Base-by-base conservation (phyloP, 2,797 vertebrate genomes). In the Sylvilagus floridanus region DNA sequence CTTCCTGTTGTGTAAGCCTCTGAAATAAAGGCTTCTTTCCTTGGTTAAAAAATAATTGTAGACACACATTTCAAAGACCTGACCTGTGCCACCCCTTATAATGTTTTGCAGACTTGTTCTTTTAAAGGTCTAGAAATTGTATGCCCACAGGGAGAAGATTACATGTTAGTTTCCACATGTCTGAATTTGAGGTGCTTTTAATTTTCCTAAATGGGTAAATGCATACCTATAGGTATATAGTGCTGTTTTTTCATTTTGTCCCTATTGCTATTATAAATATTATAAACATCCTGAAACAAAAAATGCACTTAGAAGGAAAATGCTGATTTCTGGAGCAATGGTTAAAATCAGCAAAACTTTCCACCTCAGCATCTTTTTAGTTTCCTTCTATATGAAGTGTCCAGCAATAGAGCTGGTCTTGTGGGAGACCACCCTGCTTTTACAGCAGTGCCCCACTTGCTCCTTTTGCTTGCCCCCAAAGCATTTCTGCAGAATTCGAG, bases 221-320 rank as follows among this genome's bases (percentile, higher is more conserved):
- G 86, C 4, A 69, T 73, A 75, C 60, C 26, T 54, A 3, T 69
- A 84, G 42, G 12, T 68, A 69, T 42, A 4, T 35, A 65, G 9
- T 66, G 5, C 83, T 75, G 30, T 50, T 84, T 95, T 71, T 90
- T 21, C 76, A 85, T 75, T 90, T 93, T 92, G 37, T 95, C 87
- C 22, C 66, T 83, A 7, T 8, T 83, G 52, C n/a, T 94, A 63
- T 21, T 68, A 12, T 81, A 79, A 83, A 35, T 90, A 66, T 32
- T 66, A 19, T 57, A 92, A 78, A 77, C 84, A 60, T 42, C 68
- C 6, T 57, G 60, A 72, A 73, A 35, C 32, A 91, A 13, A 78
- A 90, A 94, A 30, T 84, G 0, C 0, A 62, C 13, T 92, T 66
- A 72, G 72, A 95, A 89, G 66, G 54, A 72, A 69, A 90, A 68